A percentile compares a stretch with the other conserved stretches of the same genome.
Conservation (phyloP, 92 coral and sea anemone genomes). For the Palythoa heliodiscus region DNA sequence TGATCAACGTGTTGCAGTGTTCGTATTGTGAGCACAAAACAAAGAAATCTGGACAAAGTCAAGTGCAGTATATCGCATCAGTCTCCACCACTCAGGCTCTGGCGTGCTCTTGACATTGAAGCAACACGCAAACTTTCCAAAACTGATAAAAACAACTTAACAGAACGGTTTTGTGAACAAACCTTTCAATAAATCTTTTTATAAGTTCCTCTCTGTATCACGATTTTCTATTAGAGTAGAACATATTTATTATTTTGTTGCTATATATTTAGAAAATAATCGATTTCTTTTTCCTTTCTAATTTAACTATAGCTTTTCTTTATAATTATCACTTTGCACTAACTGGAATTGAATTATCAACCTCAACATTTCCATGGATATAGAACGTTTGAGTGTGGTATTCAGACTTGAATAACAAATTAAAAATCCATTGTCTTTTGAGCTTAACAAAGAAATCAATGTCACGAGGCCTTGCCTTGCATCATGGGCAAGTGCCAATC, state of each 20-base stretch:
- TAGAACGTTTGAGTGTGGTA: constrained; percentile 70
- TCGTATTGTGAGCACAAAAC: constrained; percentile 18
- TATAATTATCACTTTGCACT: constrained; percentile 23
- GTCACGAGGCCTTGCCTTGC: constrained; percentile 53
- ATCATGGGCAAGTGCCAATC: constrained; percentile 71
- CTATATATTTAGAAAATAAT: not conserved
- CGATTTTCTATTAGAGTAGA: no score
- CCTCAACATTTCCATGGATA: constrained; percentile 81
- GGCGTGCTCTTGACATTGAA: not conserved
- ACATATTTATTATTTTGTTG: no score
- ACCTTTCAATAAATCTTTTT: not conserved
- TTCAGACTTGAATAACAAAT: constrained; percentile 58
- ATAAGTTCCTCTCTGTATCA: not conserved
- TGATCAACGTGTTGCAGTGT: constrained; percentile 21
- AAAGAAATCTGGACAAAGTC: constrained; percentile 4
- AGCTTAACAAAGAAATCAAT: constrained; percentile 39
- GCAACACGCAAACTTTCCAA: not conserved
- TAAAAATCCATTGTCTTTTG: constrained; percentile 53
- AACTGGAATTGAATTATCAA: constrained; percentile 35
- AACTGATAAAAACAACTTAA: not conserved
- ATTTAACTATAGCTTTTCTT: constrained; percentile 16
- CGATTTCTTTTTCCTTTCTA: not conserved
- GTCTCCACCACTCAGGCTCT: not conserved
- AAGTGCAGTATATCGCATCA: not conserved
- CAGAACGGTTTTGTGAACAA: not conserved